These are phyloP conservation scores for Rhyacophila brunnea DNA, from an alignment of 1,140 invertebrate species.

Conservation along the genomic window DNA sequence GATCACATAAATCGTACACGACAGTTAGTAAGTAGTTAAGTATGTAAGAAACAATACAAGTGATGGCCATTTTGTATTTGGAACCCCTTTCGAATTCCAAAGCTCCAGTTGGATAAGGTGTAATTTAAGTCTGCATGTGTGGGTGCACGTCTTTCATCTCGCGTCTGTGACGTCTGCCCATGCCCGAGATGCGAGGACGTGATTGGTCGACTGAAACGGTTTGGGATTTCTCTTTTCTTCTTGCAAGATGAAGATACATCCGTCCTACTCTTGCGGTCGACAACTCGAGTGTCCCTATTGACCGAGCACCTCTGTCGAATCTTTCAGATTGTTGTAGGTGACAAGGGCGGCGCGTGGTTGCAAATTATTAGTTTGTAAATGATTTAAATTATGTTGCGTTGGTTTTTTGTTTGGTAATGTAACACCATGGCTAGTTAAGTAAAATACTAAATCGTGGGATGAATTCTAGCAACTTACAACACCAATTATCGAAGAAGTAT, in stretches of 20 bases:
- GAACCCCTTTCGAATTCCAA: slow-evolving; percentile 8
- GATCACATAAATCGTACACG: too few species aligned
- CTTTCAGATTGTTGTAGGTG: not conserved
- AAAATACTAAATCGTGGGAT: too few species aligned
- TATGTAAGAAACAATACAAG: not conserved
- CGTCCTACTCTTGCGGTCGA: not conserved
- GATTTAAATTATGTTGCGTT: too few species aligned
- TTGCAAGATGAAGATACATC: not conserved
- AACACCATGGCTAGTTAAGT: too few species aligned
- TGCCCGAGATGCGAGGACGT: slow-evolving; percentile 3
- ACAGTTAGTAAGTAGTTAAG: too few species aligned
- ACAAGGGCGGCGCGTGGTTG: too few species aligned
- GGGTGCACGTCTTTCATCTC: slow-evolving; percentile 3
- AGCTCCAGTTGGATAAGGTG: slow-evolving; percentile 13
- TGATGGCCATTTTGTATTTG: not conserved
- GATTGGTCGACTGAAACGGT: slow-evolving; percentile 2
- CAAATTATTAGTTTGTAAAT: too few species aligned
- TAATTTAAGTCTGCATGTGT: too few species aligned
- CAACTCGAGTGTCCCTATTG: not conserved
- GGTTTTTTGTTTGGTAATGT: too few species aligned
- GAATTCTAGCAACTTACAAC: too few species aligned
- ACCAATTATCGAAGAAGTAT: too few species aligned
- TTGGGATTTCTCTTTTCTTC: not conserved
- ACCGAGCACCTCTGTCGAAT: slow-evolving; percentile 3
- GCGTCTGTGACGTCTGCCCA: not conserved